These are phyloP conservation scores for Dascyllus trimaculatus DNA, from an alignment of 2,113 vertebrate genomes.

Conservation along the genomic window DNA sequence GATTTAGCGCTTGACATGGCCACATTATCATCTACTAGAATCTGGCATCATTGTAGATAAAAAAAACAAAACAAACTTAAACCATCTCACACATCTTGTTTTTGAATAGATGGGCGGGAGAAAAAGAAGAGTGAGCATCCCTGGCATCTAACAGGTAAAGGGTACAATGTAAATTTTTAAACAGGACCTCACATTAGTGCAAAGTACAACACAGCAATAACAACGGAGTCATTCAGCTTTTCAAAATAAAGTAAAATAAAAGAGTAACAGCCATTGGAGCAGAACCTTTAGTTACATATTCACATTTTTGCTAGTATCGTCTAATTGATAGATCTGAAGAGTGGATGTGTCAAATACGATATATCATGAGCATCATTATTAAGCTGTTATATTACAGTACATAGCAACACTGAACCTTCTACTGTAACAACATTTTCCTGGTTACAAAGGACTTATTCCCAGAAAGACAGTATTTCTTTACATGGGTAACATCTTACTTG, in stretches of 20 bases:
- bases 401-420: conserved; percentile 68
- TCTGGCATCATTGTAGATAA: conserved; percentile 1
- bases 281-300: conserved; percentile 72
- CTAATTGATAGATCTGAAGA: conserved; percentile 58
- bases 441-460: conserved; percentile 59
- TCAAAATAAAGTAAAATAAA: conserved; percentile 45
- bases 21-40: conserved; percentile 24
- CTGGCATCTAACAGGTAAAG: conserved; percentile 75
- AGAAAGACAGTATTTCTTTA: conserved; percentile 57
- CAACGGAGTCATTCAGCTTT: conserved; percentile 58
- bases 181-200: conserved; percentile 74
- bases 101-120: background rate
- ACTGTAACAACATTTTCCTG: conserved; percentile 62
- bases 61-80: conserved; percentile 30
- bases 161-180: conserved; percentile 60
- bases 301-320: conserved; percentile 74
- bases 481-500: conserved; percentile 75
- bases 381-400: conserved; percentile 70
- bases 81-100: background rate
- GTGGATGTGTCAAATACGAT: conserved; percentile 58
- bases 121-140: conserved; percentile 52
- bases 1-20: conserved; percentile 17
- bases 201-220: conserved; percentile 72
- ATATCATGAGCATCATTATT: conserved; percentile 60
- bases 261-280: conserved; percentile 49